Percentiles rank a stretch among this genome's conserved stretches.
Evolutionary conservation across 2,113 vertebrate species (phyloP).

Genomic region (Parus major): DNA sequence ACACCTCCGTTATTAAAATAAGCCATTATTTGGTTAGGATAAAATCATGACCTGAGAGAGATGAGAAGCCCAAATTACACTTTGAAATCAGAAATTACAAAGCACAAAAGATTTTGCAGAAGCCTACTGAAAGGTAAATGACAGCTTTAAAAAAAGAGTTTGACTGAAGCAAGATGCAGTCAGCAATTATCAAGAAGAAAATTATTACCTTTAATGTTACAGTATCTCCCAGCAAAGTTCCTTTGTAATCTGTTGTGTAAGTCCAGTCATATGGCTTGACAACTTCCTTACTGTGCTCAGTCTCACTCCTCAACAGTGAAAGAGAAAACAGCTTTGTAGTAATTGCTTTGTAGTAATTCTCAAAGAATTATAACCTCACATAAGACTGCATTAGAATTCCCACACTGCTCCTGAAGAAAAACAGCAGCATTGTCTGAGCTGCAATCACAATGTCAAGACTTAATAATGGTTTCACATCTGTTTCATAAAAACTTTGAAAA

Average conservation of each 20-base stretch:
- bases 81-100: neutral
- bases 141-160: neutral
- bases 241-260: slow-evolving; percentile 96
- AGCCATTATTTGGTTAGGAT: neutral
- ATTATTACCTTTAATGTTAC: slow-evolving; percentile 81
- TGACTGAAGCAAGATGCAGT: neutral
- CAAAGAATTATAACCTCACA: neutral
- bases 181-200: neutral
- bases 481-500: neutral
- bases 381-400: neutral
- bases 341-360: neutral
- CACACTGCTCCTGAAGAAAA: neutral
- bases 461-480: neutral
- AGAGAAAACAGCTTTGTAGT: neutral
- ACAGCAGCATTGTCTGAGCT: neutral
- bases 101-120: neutral
- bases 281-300: slow-evolving; percentile 92
- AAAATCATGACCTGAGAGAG: neutral
- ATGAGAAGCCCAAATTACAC: neutral
- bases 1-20: neutral
- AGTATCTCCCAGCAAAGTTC: slow-evolving; percentile 87
- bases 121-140: neutral
- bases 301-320: slow-evolving; percentile 81
- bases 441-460: neutral
- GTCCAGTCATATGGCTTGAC: slow-evolving; percentile 96